These are phyloP conservation scores for Drosophila malerkotliana DNA, from an alignment of 1,140 invertebrate genomes.

Conservation along the genomic window DNA sequence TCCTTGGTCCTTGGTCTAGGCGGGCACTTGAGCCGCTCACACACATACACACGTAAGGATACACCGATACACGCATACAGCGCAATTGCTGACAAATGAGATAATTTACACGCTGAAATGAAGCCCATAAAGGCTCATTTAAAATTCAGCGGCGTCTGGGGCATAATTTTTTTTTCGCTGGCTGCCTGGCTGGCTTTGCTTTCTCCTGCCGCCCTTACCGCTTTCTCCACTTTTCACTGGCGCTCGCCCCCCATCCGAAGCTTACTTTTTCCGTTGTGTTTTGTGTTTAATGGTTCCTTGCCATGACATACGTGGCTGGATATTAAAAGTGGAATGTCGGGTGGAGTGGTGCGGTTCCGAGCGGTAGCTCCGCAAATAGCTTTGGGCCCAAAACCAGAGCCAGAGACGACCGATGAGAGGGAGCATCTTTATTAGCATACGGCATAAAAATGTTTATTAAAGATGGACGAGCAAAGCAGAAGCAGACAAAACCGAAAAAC, in stretches of 20 bases:
- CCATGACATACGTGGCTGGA: conserved; percentile 81
- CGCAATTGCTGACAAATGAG: conserved; percentile 82
- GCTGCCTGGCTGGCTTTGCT: conserved; percentile 50
- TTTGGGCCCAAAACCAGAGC: conserved; percentile 43
- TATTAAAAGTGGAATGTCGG: conserved; percentile 59
- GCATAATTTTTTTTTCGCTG: conserved; percentile 75
- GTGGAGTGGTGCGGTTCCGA: background rate
- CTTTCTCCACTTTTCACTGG: background rate
- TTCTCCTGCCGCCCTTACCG: conserved; percentile 22
- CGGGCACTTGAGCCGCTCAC: conserved; percentile 53
- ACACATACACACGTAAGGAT: conserved; percentile 3
- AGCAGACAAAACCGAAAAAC: conserved; percentile 25
- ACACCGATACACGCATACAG: conserved; percentile 39
- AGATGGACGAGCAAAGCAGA: conserved; percentile 61
- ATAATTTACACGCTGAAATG: conserved; percentile 83
- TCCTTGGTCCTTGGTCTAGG: conserved; percentile 38
- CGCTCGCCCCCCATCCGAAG: background rate
- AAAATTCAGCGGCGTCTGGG: conserved; percentile 82
- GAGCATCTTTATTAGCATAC: conserved; percentile 81
- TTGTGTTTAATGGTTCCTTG: conserved; percentile 80
- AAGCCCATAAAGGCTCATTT: conserved; percentile 82
- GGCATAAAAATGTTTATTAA: conserved; percentile 82
- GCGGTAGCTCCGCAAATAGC: conserved; percentile 40
- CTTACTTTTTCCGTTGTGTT: conserved; percentile 43
- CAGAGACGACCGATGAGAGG: conserved; percentile 46